These are phyloP conservation scores for Ellobius talpinus DNA, from an alignment of 2,113 vertebrate species.

Conservation along the genomic window DNA sequence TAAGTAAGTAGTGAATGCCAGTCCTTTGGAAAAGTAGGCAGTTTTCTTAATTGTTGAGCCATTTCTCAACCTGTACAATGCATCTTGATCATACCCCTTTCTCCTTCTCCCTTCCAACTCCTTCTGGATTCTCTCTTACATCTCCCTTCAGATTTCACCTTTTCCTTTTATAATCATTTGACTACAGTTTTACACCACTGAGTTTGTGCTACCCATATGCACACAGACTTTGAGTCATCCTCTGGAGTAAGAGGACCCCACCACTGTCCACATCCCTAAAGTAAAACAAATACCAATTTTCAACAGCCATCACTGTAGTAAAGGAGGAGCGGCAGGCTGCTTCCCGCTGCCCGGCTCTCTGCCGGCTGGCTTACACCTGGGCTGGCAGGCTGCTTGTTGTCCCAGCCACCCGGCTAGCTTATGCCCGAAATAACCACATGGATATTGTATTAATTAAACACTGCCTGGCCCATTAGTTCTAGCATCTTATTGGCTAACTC, in stretches of 20 bases:
- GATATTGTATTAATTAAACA: too few relatives aligned
- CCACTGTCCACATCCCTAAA: not conserved
- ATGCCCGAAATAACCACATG: too few relatives aligned
- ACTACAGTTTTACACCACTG: not conserved
- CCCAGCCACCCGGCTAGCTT: too few relatives aligned
- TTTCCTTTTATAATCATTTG: not conserved
- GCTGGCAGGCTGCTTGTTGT: too few relatives aligned
- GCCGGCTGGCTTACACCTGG: too few relatives aligned
- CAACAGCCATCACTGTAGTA: too few relatives aligned
- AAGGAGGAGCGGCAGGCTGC: too few relatives aligned
- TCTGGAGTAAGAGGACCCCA: not conserved
- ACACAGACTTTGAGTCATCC: not conserved
- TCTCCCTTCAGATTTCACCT: not conserved
- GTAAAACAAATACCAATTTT: not conserved
- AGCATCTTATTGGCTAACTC: too few relatives aligned
- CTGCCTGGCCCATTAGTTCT: too few relatives aligned
- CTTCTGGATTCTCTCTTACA: too few relatives aligned
- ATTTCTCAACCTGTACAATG: not conserved
- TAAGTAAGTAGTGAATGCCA: not conserved
- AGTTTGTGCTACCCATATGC: not conserved
- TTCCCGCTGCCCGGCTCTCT: too few relatives aligned
- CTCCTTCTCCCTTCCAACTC: not conserved
- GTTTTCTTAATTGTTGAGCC: not conserved
- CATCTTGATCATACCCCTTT: not conserved
- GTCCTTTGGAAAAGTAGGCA: not conserved